A percentile compares a stretch with the other conserved stretches of the same genome.
phyloP scores from a whole-genome alignment of 2,113 vertebrate genomes.

The Xiphophorus couchianus region DNA sequence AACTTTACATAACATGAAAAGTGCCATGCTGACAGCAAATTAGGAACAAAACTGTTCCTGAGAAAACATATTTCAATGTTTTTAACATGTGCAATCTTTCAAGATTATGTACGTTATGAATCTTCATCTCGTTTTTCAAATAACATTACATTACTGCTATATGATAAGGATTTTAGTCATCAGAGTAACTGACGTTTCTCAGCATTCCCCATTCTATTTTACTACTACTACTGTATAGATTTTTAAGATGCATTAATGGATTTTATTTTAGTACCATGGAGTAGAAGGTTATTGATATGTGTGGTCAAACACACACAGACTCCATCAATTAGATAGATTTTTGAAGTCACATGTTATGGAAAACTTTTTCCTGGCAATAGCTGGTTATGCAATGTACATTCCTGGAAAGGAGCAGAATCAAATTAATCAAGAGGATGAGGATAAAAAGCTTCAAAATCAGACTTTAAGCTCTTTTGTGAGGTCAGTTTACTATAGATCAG shows the following conservation, averaged over 20 bases:
- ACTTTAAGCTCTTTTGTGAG: not conserved
- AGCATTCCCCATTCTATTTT: not conserved
- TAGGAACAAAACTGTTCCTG: not conserved
- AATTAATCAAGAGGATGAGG: not conserved
- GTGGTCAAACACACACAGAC: not conserved
- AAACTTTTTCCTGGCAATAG: not conserved
- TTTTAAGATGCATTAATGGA: slow-evolving; percentile 3
- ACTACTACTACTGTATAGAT: not conserved
- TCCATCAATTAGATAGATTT: not conserved
- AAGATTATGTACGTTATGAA: not conserved
- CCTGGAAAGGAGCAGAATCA: not conserved
- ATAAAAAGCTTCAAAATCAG: not conserved
- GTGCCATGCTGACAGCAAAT: not conserved
- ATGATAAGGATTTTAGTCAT: not conserved
- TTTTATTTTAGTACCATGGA: not conserved
- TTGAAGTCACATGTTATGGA: not conserved
- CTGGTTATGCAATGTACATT: not conserved
- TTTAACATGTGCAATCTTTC: not conserved
- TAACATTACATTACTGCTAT: not conserved
- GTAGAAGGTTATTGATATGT: not conserved
- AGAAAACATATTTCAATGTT: not conserved
- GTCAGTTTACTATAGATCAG: too few relatives aligned
- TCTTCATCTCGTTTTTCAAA: not conserved
- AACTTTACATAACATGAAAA: not conserved
- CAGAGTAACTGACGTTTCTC: not conserved